phyloP scores from a whole-genome alignment of 2,888 invertebrate genomes.

The Polymixis lichenea region DNA sequence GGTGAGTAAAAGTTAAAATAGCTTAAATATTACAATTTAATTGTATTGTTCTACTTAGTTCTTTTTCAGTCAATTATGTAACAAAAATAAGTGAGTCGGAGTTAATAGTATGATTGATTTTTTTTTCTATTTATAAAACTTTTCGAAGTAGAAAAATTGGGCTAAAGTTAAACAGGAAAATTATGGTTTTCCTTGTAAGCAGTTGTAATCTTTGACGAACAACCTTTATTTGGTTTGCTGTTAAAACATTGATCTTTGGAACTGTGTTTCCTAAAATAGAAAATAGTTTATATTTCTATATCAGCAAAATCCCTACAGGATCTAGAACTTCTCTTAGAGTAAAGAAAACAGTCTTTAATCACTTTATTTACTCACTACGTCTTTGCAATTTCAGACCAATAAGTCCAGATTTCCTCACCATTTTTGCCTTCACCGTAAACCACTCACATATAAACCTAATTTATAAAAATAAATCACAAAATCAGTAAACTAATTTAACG shows the following conservation, averaged over 20 bases:
- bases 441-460: conserved; percentile 8
- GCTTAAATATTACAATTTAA: too few species aligned
- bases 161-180: conserved; percentile 23
- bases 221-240: neutral
- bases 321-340: neutral
- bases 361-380: neutral
- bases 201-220: neutral
- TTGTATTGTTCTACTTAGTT: neutral
- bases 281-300: neutral
- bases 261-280: neutral
- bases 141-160: neutral
- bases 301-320: neutral
- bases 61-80: neutral
- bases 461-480: neutral
- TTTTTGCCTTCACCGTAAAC: neutral
- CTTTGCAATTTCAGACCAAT: neutral
- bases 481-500: conserved; percentile 16
- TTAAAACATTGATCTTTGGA: neutral
- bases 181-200: conserved; percentile 16
- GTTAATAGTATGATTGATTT: conserved; percentile 1
- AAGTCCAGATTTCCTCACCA: conserved; percentile 1
- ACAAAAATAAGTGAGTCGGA: neutral
- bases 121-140: conserved; percentile 11
- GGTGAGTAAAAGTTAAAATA: too few species aligned
- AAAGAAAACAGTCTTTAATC: neutral